Conservation (phyloP, 2,113 vertebrate species). For the Triplophysa dalaica region DNA sequence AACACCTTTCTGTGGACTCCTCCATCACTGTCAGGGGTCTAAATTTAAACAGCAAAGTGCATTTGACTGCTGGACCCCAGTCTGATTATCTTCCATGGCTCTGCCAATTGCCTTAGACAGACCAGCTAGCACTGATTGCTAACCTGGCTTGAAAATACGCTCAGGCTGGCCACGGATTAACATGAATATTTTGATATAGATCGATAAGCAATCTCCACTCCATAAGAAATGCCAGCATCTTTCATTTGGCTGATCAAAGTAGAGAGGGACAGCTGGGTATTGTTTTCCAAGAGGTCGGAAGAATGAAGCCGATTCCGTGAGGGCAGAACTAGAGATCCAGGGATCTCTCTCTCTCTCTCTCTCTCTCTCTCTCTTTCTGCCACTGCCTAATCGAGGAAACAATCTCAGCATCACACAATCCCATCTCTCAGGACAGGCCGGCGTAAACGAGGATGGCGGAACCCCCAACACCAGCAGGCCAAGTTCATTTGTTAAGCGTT, state of each 20-base stretch:
- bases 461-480: conserved; percentile 68
- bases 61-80: conserved; percentile 98
- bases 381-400: conserved; percentile 87
- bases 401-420: conserved; percentile 88
- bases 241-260: conserved; percentile 99
- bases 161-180: conserved; percentile 89
- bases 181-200: conserved; percentile 99
- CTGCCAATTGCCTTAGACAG: conserved; percentile 99
- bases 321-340: conserved; percentile 71
- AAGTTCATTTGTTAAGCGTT: conserved; percentile 74
- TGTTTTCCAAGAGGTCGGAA: conserved; percentile 86
- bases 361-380: conserved; percentile 8
- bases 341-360: conserved; percentile 43
- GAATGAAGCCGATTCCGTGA: conserved; percentile 81
- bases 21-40: conserved; percentile 99
- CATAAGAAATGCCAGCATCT: conserved; percentile 99
- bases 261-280: conserved; percentile 90
- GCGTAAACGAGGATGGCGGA: conserved; percentile 82
- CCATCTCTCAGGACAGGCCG: conserved; percentile 82
- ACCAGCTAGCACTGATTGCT: conserved; percentile 97
- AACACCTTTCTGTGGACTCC: conserved; percentile 99
- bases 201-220: conserved; percentile 99
- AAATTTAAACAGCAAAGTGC: conserved; percentile 99
- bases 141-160: conserved; percentile 99
- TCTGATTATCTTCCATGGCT: conserved; percentile 99